phyloP scores from a whole-genome alignment of 2,797 vertebrate genomes.

The Melanogrammus aeglefinus region DNA sequence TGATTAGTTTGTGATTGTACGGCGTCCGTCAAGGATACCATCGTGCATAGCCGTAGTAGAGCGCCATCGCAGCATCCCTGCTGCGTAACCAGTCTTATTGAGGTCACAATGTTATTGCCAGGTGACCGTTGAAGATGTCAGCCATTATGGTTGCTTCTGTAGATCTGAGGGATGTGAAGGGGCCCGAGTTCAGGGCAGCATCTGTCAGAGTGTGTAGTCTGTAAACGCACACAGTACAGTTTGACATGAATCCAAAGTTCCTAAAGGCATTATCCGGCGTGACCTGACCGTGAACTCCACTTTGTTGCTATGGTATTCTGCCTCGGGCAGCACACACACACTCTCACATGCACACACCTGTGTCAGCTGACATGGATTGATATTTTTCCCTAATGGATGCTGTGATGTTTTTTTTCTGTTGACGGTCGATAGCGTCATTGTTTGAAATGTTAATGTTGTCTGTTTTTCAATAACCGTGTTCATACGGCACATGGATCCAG shows the following conservation, averaged over 20 bases:
- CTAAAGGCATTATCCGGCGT: not conserved
- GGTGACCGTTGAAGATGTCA: not conserved
- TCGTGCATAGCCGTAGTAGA: too few relatives aligned
- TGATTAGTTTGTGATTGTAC: too few relatives aligned
- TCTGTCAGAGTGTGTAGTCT: not conserved
- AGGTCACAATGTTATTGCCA: not conserved
- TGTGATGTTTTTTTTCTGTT: constrained; percentile 3
- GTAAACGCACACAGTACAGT: not conserved
- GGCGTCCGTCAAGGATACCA: too few relatives aligned
- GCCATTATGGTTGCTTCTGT: not conserved
- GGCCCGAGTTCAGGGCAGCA: not conserved
- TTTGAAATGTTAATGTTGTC: constrained; percentile 14
- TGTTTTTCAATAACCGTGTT: constrained; percentile 12
- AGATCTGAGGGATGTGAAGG: not conserved
- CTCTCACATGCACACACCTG: constrained; percentile 9
- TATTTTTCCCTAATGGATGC: constrained; percentile 21
- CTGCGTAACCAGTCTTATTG: not conserved
- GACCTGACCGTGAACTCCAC: not conserved
- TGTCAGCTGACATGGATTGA: constrained; percentile 1
- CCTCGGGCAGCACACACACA: not conserved
- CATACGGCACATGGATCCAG: not conserved
- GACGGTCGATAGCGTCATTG: not conserved
- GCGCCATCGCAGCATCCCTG: too few relatives aligned
- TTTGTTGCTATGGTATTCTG: constrained; percentile 3
- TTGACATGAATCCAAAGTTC: not conserved